Conservation (phyloP, 2,888 invertebrate genomes). For the Drosophila paucipuncta region DNA sequence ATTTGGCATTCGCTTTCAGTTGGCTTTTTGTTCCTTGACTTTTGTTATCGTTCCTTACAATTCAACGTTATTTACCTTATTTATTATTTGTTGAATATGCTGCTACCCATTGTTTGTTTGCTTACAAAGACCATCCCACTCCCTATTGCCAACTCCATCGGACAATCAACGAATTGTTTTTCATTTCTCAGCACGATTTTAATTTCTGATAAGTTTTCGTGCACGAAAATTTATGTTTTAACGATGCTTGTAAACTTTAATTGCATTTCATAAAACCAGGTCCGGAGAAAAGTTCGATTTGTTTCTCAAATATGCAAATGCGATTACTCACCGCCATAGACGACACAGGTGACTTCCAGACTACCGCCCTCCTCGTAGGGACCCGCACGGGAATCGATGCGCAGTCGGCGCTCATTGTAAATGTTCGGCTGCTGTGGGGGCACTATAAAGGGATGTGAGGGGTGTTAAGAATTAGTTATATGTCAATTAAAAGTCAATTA, state of each 20-base stretch:
- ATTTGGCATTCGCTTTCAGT: constrained; percentile 54
- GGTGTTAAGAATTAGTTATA: constrained; percentile 16
- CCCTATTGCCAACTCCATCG: neutral
- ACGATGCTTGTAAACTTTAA: constrained; percentile 61
- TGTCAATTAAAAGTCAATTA: constrained; percentile 26
- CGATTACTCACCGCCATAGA: constrained; percentile 89
- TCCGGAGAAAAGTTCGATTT: constrained; percentile 18
- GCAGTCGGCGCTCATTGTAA: constrained; percentile 89
- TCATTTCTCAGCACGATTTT: constrained; percentile 53
- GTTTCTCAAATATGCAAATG: constrained; percentile 10
- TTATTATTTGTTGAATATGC: constrained; percentile 65
- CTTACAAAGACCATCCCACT: constrained; percentile 1
- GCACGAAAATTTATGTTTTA: constrained; percentile 64
- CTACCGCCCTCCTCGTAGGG: constrained; percentile 90
- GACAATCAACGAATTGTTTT: constrained; percentile 25
- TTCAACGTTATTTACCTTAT: constrained; percentile 68
- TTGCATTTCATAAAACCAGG: constrained; percentile 37
- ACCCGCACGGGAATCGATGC: constrained; percentile 88
- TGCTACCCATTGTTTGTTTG: constrained; percentile 47
- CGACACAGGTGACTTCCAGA: constrained; percentile 90
- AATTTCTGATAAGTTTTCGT: constrained; percentile 67
- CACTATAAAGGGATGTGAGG: constrained; percentile 85
- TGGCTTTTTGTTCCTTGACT: constrained; percentile 57
- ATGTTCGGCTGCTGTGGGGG: constrained; percentile 90
- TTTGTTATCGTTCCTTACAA: constrained; percentile 53